Conservation (phyloP, 2,113 vertebrate genomes). For the Corythaeola cristata region DNA sequence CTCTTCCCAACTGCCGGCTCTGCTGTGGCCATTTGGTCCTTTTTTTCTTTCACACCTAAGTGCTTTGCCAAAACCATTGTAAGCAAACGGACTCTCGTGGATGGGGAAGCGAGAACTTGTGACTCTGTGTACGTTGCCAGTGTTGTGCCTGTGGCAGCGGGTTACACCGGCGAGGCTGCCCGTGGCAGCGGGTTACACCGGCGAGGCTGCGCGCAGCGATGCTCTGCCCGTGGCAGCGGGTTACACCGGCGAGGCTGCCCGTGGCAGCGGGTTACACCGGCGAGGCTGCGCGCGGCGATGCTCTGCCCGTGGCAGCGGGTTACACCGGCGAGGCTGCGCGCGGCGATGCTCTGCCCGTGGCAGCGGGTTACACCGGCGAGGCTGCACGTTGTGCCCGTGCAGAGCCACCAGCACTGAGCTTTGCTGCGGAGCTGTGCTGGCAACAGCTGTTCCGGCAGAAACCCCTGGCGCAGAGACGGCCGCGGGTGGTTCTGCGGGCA, state of each 20-base stretch:
- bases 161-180: background rate
- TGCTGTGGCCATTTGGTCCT: background rate
- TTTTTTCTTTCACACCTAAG: background rate
- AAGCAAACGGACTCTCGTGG: rapidly evolving
- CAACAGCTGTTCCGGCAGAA: background rate
- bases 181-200: background rate
- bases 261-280: background rate
- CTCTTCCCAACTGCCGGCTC: rapidly evolving
- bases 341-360: too few species aligned
- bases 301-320: background rate
- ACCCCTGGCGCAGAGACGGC: background rate
- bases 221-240: background rate
- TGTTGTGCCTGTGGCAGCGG: background rate
- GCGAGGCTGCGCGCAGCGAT: too few species aligned
- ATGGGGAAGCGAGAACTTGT: background rate
- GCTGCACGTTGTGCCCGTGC: too few species aligned
- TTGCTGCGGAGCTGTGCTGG: background rate
- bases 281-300: background rate
- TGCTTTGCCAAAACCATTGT: background rate
- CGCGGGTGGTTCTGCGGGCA: rapidly evolving
- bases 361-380: too few species aligned
- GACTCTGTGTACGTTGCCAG: rapidly evolving
- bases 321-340: background rate
- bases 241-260: background rate
- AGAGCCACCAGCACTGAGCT: too few species aligned